Conservation (phyloP, 2,888 invertebrate genomes). For the Herminia tarsipennalis region DNA sequence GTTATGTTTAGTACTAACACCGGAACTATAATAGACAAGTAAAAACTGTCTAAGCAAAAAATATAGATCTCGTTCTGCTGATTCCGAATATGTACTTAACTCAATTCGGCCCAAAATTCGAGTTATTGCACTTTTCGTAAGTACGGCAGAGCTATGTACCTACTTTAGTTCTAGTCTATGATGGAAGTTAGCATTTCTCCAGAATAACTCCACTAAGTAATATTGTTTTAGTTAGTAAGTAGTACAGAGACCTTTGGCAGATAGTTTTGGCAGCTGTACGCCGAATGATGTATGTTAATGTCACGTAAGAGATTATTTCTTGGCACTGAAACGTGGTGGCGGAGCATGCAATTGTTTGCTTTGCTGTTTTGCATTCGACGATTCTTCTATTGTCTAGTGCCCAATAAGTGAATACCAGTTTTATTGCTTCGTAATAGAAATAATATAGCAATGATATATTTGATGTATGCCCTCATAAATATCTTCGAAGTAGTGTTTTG, state of each 20-base stretch:
- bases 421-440: slow-evolving; percentile 25
- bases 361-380: slow-evolving; percentile 63
- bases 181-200: slow-evolving; percentile 20
- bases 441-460: slow-evolving; percentile 11
- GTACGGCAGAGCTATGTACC: too few relatives aligned
- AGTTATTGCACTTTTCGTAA: too few relatives aligned
- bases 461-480: neutral
- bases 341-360: slow-evolving; percentile 68
- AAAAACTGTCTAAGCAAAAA: too few relatives aligned
- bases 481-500: too few relatives aligned
- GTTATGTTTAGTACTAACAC: too few relatives aligned
- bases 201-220: slow-evolving; percentile 69
- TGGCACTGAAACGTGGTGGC: slow-evolving; percentile 70
- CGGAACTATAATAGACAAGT: too few relatives aligned
- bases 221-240: slow-evolving; percentile 80
- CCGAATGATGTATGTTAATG: slow-evolving; percentile 81
- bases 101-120: too few relatives aligned
- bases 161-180: too few relatives aligned
- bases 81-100: too few relatives aligned
- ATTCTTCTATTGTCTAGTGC: slow-evolving; percentile 42
- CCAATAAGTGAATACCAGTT: slow-evolving; percentile 34
- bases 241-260: slow-evolving; percentile 65
- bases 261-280: slow-evolving; percentile 77
- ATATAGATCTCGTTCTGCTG: too few relatives aligned
- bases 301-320: slow-evolving; percentile 82